Evolutionary conservation across 2,797 vertebrate species (phyloP).

Genomic region (Mormyrops boulengeri): DNA sequence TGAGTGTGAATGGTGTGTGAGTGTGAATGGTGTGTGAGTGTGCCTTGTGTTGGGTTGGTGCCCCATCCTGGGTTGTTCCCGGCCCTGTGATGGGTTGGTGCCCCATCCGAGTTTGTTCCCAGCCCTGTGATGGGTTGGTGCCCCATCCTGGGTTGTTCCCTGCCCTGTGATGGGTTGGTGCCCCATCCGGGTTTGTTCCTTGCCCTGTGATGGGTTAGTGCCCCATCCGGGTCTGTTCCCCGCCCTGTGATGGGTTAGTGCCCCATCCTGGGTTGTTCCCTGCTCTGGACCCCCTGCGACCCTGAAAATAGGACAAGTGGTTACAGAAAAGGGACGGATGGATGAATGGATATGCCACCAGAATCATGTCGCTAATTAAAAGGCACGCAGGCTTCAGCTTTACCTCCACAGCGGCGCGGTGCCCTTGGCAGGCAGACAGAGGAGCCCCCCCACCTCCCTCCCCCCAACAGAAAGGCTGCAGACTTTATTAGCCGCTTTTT

Average conservation of each 20-base stretch:
- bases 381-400: not conserved
- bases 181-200: not conserved
- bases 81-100: no score
- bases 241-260: no score
- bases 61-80: no score
- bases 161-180: no score
- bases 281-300: not conserved
- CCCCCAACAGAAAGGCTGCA: not conserved
- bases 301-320: not conserved
- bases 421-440: not conserved
- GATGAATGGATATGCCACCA: not conserved
- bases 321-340: not conserved
- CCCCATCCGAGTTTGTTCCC: no score
- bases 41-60: no score
- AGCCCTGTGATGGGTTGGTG: no score
- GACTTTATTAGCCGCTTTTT: slow-evolving; percentile 4
- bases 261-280: not conserved
- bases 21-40: no score
- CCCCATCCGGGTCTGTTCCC: not conserved
- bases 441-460: no score
- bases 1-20: no score
- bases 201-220: no score
- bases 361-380: not conserved
- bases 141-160: no score
- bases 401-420: not conserved